A percentile compares a stretch with the other conserved stretches of the same genome.
Conservation (phyloP, 2,888 invertebrate species). For the Hypercompe scribonia region DNA sequence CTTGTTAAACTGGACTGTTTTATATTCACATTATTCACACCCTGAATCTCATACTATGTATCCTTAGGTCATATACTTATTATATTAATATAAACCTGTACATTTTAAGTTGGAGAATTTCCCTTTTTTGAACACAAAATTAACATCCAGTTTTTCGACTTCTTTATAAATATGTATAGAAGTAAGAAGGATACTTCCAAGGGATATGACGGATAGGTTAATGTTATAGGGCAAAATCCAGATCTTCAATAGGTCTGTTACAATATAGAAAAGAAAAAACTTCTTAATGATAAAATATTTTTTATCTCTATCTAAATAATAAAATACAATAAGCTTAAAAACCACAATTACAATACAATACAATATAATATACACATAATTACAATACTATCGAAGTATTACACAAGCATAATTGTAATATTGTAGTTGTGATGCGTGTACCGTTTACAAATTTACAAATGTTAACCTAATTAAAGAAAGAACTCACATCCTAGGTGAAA, state of each 20-base stretch:
- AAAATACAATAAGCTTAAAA: slow-evolving; percentile 13
- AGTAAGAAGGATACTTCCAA: neutral
- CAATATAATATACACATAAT: no score
- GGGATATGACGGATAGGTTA: neutral
- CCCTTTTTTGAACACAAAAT: neutral
- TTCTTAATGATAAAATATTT: neutral
- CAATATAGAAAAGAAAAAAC: neutral
- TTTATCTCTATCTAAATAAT: neutral
- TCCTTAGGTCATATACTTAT: no score
- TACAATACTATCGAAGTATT: neutral
- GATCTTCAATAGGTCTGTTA: neutral
- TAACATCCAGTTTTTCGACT: neutral
- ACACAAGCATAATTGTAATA: neutral
- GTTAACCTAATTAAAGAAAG: neutral
- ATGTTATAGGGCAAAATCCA: neutral
- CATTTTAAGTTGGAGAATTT: no score
- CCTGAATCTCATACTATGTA: no score
- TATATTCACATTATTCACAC: neutral
- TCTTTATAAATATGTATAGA: neutral
- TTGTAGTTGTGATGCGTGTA: neutral
- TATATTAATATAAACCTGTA: no score
- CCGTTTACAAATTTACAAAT: neutral
- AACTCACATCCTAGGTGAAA: neutral
- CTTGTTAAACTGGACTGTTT: neutral
- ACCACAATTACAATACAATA: no score